A percentile compares a stretch with the other conserved stretches of the same genome.
These are phyloP conservation scores for Drosophila monieri DNA, from an alignment of 2,888 invertebrate genomes.

Conservation along the genomic window DNA sequence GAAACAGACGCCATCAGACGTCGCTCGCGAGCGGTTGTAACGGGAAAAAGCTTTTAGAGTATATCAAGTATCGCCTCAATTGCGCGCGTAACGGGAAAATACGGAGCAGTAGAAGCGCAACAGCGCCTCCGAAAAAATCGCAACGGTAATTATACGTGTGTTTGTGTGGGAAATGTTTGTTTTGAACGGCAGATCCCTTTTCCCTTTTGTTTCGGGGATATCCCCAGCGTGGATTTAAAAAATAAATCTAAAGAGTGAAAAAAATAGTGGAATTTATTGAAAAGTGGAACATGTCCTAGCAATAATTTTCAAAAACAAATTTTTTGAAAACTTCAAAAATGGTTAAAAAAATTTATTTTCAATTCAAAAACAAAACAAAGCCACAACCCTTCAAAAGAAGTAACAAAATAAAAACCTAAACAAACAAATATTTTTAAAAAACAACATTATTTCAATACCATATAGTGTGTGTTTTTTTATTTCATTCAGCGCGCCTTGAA, in stretches of 20 bases:
- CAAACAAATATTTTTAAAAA: constrained; percentile 30
- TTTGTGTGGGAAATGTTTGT: constrained; percentile 37
- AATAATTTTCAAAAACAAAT: constrained; percentile 12
- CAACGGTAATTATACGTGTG: constrained; percentile 53
- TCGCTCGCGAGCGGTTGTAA: constrained; percentile 64
- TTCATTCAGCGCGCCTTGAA: constrained; percentile 70
- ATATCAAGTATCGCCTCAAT: constrained; percentile 29
- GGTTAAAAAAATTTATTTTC: not conserved
- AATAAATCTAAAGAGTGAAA: constrained; percentile 30
- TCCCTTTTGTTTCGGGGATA: constrained; percentile 1
- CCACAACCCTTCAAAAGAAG: not conserved
- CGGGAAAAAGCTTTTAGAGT: constrained; percentile 32
- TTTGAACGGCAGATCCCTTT: constrained; percentile 26
- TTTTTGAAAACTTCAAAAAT: not conserved
- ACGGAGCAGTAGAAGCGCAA: constrained; percentile 46
- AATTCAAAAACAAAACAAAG: not conserved
- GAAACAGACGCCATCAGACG: constrained; percentile 70
- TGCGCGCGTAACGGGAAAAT: constrained; percentile 49
- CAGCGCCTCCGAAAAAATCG: constrained; percentile 45
- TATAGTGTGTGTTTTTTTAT: constrained; percentile 42
- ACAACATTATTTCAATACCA: constrained; percentile 23
- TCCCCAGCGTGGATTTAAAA: not conserved
- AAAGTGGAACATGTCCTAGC: constrained; percentile 12
- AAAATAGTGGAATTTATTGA: constrained; percentile 44
- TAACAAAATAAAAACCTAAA: constrained; percentile 23